These are phyloP conservation scores for Medauroidea extradentata DNA, from an alignment of 1,140 invertebrate genomes.

Conservation along the genomic window DNA sequence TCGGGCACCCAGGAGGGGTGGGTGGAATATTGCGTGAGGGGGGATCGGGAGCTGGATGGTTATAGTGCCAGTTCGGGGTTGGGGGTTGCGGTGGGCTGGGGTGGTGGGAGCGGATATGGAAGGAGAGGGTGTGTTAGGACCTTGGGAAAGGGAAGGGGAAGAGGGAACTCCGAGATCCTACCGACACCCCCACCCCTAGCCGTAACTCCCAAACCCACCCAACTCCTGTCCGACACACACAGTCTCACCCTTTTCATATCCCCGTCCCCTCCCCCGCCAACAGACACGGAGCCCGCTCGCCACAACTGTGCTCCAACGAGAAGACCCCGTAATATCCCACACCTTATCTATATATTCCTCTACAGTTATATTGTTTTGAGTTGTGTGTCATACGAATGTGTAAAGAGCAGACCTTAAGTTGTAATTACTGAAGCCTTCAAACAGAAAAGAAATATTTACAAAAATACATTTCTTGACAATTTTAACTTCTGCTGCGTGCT, in stretches of 20 bases:
- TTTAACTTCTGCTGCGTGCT: too few species aligned
- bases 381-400: too few species aligned
- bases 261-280: conserved; percentile 21
- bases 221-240: conserved; percentile 12
- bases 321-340: too few species aligned
- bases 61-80: conserved; percentile 21
- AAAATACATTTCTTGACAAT: too few species aligned
- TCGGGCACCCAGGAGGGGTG: conserved; percentile 26
- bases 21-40: conserved; percentile 16
- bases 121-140: too few species aligned
- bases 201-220: conserved; percentile 35
- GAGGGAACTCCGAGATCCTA: conserved; percentile 31
- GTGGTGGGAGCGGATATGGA: conserved; percentile 1
- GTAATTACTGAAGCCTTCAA: too few species aligned
- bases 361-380: too few species aligned
- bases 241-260: conserved; percentile 19
- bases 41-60: conserved; percentile 25
- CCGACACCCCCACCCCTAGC: conserved; percentile 43
- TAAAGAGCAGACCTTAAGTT: too few species aligned
- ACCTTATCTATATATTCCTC: too few species aligned
- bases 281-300: conserved; percentile 19
- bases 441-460: too few species aligned
- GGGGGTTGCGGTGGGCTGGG: conserved; percentile 19
- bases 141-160: neutral
- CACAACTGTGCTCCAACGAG: too few species aligned